phyloP scores from a whole-genome alignment of 2,888 invertebrate species.

The Dioctria rufipes region DNA sequence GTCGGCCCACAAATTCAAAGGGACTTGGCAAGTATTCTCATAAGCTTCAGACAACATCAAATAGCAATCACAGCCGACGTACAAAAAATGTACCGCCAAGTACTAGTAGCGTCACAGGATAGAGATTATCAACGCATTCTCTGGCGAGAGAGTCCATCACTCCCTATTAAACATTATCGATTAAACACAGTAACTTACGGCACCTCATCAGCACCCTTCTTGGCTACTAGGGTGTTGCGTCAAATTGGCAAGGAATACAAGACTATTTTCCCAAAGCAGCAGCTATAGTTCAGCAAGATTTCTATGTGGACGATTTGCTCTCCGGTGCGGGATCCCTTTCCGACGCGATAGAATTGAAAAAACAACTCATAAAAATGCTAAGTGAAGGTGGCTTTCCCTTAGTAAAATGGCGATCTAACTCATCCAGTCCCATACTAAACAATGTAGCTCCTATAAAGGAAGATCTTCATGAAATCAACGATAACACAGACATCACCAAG shows the following conservation, averaged over 20 bases:
- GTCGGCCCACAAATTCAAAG: conserved; percentile 11
- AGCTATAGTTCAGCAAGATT: background rate
- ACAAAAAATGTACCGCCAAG: too few species aligned
- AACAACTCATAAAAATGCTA: background rate
- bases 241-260: background rate
- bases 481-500: background rate
- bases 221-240: background rate
- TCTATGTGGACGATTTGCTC: background rate
- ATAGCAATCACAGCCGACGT: background rate
- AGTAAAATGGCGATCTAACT: background rate
- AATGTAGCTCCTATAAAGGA: background rate
- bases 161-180: conserved; percentile 1
- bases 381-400: background rate
- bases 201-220: background rate
- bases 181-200: background rate
- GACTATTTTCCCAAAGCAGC: background rate
- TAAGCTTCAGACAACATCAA: conserved; percentile 11
- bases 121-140: background rate
- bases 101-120: too few species aligned
- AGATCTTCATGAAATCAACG: background rate
- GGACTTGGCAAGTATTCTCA: background rate
- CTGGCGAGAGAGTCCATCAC: background rate
- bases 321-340: background rate
- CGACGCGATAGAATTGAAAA: background rate
- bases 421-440: background rate